These are phyloP conservation scores for Melanotaenia boesemani DNA, from an alignment of 2,797 vertebrate species.

Conservation along the genomic window DNA sequence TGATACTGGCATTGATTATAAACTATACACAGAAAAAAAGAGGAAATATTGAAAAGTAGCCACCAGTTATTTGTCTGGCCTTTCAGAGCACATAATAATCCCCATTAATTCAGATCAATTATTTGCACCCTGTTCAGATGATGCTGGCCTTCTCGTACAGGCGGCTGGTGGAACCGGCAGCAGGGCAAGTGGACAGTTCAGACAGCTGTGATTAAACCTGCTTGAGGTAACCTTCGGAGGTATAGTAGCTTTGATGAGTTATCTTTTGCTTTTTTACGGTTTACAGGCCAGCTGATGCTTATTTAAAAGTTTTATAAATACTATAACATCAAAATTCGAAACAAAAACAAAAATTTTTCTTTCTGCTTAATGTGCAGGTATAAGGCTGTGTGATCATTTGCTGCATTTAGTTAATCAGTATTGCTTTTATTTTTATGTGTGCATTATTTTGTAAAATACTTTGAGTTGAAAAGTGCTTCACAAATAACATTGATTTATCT, in stretches of 20 bases:
- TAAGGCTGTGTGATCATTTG: too few relatives aligned
- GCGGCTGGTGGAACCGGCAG: constrained; percentile 80
- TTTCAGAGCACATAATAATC: background rate
- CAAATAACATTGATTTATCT: background rate
- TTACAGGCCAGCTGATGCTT: too few relatives aligned
- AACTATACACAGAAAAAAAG: background rate
- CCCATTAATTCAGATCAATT: background rate
- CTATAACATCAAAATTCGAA: too few relatives aligned
- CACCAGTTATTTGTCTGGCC: background rate
- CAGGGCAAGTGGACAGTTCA: constrained; percentile 50
- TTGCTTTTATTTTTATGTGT: too few relatives aligned
- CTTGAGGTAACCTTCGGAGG: constrained; percentile 27
- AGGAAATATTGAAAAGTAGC: background rate
- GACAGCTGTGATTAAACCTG: constrained; percentile 42
- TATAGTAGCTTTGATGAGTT: constrained; percentile 3
- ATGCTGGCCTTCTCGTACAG: constrained; percentile 85
- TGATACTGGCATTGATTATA: too few relatives aligned
- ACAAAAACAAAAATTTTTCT: too few relatives aligned
- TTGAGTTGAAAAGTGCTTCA: too few relatives aligned
- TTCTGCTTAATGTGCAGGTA: too few relatives aligned
- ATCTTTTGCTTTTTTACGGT: background rate
- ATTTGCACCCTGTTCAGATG: constrained; percentile 63
- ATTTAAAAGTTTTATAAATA: too few relatives aligned
- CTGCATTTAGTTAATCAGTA: too few relatives aligned
- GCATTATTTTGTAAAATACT: background rate